Conservation (phyloP, 2,113 vertebrate genomes). For the Psettodes erumei region DNA sequence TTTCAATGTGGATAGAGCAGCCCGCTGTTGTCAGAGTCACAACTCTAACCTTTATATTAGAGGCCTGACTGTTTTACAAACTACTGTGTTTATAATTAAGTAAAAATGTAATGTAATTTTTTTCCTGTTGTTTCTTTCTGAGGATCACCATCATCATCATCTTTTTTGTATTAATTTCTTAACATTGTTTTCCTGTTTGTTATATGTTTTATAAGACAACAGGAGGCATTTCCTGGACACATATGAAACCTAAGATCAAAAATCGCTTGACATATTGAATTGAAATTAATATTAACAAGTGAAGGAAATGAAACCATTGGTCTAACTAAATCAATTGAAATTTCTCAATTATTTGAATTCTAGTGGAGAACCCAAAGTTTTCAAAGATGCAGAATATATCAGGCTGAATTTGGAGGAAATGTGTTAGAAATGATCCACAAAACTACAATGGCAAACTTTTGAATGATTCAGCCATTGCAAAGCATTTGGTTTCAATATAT, state of each 20-base stretch:
- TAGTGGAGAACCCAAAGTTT: not conserved
- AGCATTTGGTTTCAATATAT: not conserved
- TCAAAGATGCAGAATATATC: not conserved
- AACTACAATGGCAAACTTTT: not conserved
- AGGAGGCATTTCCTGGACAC: not conserved
- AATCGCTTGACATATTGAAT: not conserved
- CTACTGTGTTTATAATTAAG: not conserved
- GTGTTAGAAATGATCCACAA: not conserved
- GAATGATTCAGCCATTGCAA: not conserved
- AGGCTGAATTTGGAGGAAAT: too few relatives aligned
- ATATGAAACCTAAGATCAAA: not conserved
- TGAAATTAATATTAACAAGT: too few relatives aligned
- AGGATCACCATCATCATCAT: too few relatives aligned
- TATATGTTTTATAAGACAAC: not conserved
- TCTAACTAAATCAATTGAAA: not conserved
- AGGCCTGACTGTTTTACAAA: conserved; percentile 11
- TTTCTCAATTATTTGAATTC: not conserved
- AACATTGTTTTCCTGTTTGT: not conserved
- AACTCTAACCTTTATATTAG: conserved; percentile 21
- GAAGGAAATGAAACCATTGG: not conserved
- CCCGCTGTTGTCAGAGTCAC: conserved; percentile 50
- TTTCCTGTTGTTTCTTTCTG: too few relatives aligned
- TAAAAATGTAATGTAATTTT: too few relatives aligned
- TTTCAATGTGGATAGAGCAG: conserved; percentile 71
- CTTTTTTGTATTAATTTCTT: too few relatives aligned